Conservation (phyloP, 2,888 invertebrate genomes). For the Alloplasta piceator region DNA sequence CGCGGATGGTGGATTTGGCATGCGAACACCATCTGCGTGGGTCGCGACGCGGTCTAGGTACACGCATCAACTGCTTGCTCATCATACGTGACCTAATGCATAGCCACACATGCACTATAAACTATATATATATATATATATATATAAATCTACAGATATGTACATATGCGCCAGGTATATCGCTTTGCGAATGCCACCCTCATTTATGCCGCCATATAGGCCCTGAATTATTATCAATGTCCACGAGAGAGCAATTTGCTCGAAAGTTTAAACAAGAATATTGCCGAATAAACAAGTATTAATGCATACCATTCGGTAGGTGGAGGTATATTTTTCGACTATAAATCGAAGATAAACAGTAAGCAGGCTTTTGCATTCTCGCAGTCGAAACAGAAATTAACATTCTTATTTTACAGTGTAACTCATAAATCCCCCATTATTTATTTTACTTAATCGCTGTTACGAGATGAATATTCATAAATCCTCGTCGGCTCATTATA, state of each 20-base stretch:
- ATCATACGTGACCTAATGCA: conserved; percentile 61
- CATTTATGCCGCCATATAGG: conserved; percentile 47
- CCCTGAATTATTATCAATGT: conserved; percentile 52
- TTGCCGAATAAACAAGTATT: conserved; percentile 36
- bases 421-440: too few relatives aligned
- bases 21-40: conserved; percentile 54
- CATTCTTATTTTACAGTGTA: neutral
- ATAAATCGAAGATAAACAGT: neutral
- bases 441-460: neutral
- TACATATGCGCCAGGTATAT: conserved; percentile 9
- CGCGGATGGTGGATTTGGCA: conserved; percentile 21
- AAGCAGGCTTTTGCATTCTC: neutral
- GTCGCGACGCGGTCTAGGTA: conserved; percentile 46
- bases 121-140: neutral
- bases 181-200: conserved; percentile 38
- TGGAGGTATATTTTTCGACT: neutral
- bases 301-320: conserved; percentile 4
- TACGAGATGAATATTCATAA: neutral
- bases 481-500: too few relatives aligned
- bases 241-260: conserved; percentile 17
- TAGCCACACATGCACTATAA: conserved; percentile 31
- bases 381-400: neutral
- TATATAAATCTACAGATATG: neutral
- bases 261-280: conserved; percentile 42
- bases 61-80: conserved; percentile 60